Conservation (phyloP, 1,140 invertebrate species). For the Pogonomyrmex californicus region DNA sequence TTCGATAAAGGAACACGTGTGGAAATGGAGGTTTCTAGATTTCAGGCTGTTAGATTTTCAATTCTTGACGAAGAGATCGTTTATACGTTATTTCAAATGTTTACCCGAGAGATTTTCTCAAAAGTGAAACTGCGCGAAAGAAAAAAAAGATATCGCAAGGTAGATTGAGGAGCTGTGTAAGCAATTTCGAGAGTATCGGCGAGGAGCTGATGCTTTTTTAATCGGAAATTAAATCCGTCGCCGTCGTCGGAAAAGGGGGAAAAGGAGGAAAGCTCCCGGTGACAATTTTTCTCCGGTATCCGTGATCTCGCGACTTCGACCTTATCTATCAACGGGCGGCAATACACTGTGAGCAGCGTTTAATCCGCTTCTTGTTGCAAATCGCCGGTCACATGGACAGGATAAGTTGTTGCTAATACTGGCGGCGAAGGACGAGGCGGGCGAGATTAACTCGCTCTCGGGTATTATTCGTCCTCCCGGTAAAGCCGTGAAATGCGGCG, state of each 20-base stretch:
- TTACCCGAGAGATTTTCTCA: conserved; percentile 11
- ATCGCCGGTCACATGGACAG: conserved; percentile 38
- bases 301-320: conserved; percentile 37
- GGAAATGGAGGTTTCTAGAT: not conserved
- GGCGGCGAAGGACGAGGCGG: conserved; percentile 36
- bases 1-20: not conserved
- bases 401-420: conserved; percentile 60
- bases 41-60: not conserved
- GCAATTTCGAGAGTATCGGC: conserved; percentile 25
- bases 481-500: not conserved
- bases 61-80: not conserved
- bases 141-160: not conserved
- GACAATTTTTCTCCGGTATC: conserved; percentile 11
- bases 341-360: not conserved
- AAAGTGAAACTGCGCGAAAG: not conserved
- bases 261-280: not conserved
- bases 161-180: conserved; percentile 21
- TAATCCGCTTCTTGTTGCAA: conserved; percentile 65
- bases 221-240: conserved; percentile 56
- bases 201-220: conserved; percentile 45
- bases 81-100: not conserved
- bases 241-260: not conserved
- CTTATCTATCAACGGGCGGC: conserved; percentile 10
- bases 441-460: conserved; percentile 58
- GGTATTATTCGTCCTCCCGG: conserved; percentile 3